Base-by-base conservation (phyloP, 2,888 invertebrate genomes). In the Sericinus montela region DNA sequence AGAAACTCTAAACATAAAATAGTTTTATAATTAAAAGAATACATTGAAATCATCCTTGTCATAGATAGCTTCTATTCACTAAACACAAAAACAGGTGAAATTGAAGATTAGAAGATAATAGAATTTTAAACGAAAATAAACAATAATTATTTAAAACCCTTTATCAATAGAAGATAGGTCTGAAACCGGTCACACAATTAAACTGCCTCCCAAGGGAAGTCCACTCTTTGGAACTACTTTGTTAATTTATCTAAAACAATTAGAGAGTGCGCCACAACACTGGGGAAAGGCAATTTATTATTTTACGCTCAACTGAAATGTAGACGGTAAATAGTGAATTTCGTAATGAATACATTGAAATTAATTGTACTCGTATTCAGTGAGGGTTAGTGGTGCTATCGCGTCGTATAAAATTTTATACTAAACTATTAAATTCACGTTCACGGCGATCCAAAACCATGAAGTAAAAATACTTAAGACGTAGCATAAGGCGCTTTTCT, bases 201-300 rank as follows among this genome's bases (percentile, higher is more conserved):
- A 79, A 81, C 69, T 72, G 67, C 66, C 65, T 73, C 83, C 73
- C 76, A 38, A 40, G 72, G 75, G 82, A 72, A 69, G 71, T n/a
- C 76, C 72, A 75, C 80, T 84, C 80, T 82, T 84, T 73, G 69
- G 67, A 78, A 81, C 80, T 83, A 84, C 80, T 83, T 80, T 72
- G 82, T 76, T 85, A 85, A 85, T 85, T 84, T 84, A 85, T 83
- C 74, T 77, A 74, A 81, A 81, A 80, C 80, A 84, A 87, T 87
- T 86, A 86, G 73, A 75, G 71, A 83, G 68, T 77, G 75, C 72
- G 69, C 73, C 71, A 51, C 76, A 71, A 71, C 64, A 64, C 73
- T 64, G 75, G 73, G 64, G 63, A 62, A 59, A 60, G 64, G 69
- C 72, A 72, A 72, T 81, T 77, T 72, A 75, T 80, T 81, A 75